Conservation (phyloP, 2,888 invertebrate species). For the Lepidochitona cinerea region DNA sequence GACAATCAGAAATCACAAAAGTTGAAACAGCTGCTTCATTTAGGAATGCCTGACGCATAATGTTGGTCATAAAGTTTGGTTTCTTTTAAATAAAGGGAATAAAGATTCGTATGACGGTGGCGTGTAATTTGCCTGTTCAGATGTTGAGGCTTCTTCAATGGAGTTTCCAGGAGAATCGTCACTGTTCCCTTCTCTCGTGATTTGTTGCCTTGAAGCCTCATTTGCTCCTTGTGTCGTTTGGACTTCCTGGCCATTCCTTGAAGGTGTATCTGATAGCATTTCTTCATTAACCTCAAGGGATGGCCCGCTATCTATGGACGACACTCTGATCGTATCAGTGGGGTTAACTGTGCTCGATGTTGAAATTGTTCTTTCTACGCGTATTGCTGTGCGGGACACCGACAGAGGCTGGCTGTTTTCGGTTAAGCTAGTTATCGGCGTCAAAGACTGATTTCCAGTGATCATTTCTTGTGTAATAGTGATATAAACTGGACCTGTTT, state of each 20-base stretch:
- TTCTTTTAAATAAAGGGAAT: not conserved
- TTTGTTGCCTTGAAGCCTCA: not conserved
- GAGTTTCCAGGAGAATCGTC: not conserved
- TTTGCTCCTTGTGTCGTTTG: not conserved
- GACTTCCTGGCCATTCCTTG: not conserved
- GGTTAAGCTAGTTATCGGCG: not conserved
- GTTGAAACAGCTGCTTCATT: too few relatives aligned
- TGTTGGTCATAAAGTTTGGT: not conserved
- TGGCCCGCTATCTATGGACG: not conserved
- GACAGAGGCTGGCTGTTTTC: not conserved
- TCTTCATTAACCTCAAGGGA: not conserved
- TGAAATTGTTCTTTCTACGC: not conserved
- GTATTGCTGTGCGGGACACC: not conserved
- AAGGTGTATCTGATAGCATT: not conserved
- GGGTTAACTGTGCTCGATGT: not conserved
- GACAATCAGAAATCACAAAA: too few relatives aligned
- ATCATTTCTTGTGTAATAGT: not conserved
- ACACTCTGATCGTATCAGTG: not conserved
- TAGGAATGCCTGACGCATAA: too few relatives aligned
- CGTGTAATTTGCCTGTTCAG: not conserved
- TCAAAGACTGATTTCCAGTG: not conserved
- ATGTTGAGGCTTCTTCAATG: not conserved
- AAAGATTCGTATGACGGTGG: not conserved
- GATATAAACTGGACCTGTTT: not conserved
- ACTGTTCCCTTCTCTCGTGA: not conserved